phyloP scores from a whole-genome alignment of 2,113 vertebrate species.

The Bothrops jararaca region DNA sequence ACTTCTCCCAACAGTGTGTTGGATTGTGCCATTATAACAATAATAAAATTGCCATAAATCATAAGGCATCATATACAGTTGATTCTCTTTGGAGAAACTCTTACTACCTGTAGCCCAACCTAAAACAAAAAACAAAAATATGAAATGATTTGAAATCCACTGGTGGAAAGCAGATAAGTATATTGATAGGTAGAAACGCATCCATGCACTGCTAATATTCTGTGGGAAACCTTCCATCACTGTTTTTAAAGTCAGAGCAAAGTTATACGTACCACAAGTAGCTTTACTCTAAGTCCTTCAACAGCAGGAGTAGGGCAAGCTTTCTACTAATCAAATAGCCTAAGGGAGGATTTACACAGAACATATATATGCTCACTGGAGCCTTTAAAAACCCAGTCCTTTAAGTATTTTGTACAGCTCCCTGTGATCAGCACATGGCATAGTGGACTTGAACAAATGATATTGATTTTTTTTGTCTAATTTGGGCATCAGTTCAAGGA shows the following conservation, averaged over 20 bases:
- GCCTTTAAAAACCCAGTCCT: neutral
- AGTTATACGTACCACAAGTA: neutral
- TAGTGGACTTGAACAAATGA: neutral
- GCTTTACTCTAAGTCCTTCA: neutral
- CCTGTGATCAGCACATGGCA: neutral
- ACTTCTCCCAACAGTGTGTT: neutral
- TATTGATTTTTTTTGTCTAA: neutral
- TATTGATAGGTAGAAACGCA: neutral
- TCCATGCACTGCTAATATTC: neutral
- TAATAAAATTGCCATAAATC: neutral
- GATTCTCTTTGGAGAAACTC: neutral
- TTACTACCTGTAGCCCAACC: neutral
- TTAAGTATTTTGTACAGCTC: neutral
- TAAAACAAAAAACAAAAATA: neutral
- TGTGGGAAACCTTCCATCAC: neutral
- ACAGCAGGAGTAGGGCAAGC: neutral
- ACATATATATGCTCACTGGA: neutral
- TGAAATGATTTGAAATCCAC: neutral
- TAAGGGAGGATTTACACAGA: neutral
- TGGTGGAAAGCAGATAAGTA: neutral
- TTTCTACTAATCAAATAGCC: neutral
- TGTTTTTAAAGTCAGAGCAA: neutral
- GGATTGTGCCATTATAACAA: neutral
- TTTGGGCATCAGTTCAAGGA: neutral
- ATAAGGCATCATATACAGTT: neutral